Percentiles rank a stretch among this genome's conserved stretches.
Conservation (phyloP, 2,888 invertebrate species). For the Dysmachus trigonus region DNA sequence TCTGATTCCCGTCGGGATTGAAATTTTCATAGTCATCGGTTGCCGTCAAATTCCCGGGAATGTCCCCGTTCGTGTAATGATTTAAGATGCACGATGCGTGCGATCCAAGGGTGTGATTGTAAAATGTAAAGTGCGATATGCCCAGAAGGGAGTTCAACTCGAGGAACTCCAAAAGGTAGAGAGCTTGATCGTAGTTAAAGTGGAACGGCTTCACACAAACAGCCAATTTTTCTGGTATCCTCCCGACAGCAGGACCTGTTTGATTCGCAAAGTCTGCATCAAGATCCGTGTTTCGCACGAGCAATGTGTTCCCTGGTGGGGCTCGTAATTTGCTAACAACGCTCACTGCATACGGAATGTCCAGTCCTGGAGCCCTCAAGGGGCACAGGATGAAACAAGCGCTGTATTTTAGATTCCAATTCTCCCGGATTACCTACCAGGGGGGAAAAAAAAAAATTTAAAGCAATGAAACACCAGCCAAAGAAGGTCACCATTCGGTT, state of each 20-base stretch:
- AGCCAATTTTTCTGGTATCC: conserved; percentile 70
- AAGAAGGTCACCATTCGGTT: background rate
- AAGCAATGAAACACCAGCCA: conserved; percentile 11
- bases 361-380: conserved; percentile 69
- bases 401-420: conserved; percentile 93
- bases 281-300: conserved; percentile 70
- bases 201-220: conserved; percentile 92
- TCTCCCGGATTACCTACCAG: conserved; percentile 82
- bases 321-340: conserved; percentile 71
- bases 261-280: conserved; percentile 60
- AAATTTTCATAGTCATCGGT: conserved; percentile 52
- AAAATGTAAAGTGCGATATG: conserved; percentile 87
- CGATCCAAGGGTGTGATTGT: conserved; percentile 86
- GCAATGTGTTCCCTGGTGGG: conserved; percentile 72
- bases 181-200: conserved; percentile 84
- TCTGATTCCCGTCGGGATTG: conserved; percentile 1
- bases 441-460: conserved; percentile 50
- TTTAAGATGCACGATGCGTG: conserved; percentile 80
- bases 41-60: conserved; percentile 60
- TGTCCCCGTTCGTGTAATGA: conserved; percentile 66
- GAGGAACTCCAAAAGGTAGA: conserved; percentile 88
- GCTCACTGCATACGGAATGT: conserved; percentile 75
- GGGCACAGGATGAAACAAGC: conserved; percentile 89
- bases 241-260: conserved; percentile 55
- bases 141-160: conserved; percentile 87